Percentiles rank a stretch among this genome's conserved stretches.
Evolutionary conservation across 1,140 invertebrate species (phyloP).

Genomic region (Euwallacea similis): DNA sequence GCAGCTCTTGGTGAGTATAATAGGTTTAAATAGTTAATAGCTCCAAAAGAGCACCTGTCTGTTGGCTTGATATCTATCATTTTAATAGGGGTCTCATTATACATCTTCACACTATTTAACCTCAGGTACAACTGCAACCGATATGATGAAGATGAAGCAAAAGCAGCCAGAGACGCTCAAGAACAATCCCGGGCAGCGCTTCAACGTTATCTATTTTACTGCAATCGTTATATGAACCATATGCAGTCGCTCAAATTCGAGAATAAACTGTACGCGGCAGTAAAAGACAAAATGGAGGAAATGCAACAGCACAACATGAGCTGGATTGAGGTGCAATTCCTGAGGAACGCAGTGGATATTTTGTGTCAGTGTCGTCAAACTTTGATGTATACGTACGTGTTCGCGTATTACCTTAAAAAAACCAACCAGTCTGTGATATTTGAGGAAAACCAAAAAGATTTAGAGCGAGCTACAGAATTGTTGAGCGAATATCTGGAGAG

Average conservation of each 20-base stretch:
- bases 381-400: conserved; percentile 75
- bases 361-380: conserved; percentile 70
- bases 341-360: conserved; percentile 70
- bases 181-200: conserved; percentile 89
- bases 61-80: neutral
- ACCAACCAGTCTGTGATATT: conserved; percentile 74
- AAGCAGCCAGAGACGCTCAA: conserved; percentile 93
- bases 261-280: conserved; percentile 65
- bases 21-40: neutral
- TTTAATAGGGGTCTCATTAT: neutral
- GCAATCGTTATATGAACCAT: conserved; percentile 88
- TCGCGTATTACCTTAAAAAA: conserved; percentile 71
- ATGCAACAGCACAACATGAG: conserved; percentile 81
- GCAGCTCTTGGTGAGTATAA: conserved; percentile 66
- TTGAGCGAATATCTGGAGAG: conserved; percentile 74
- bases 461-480: conserved; percentile 71
- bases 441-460: conserved; percentile 74
- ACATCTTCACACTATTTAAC: neutral
- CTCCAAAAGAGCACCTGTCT: too few relatives aligned
- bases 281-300: conserved; percentile 74
- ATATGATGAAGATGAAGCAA: conserved; percentile 96
- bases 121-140: conserved; percentile 49
- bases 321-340: conserved; percentile 76
- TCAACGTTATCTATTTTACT: conserved; percentile 97
- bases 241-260: conserved; percentile 78